Evolutionary conservation across 2,888 invertebrate genomes (phyloP).

Genomic region (Lamproptera curius): DNA sequence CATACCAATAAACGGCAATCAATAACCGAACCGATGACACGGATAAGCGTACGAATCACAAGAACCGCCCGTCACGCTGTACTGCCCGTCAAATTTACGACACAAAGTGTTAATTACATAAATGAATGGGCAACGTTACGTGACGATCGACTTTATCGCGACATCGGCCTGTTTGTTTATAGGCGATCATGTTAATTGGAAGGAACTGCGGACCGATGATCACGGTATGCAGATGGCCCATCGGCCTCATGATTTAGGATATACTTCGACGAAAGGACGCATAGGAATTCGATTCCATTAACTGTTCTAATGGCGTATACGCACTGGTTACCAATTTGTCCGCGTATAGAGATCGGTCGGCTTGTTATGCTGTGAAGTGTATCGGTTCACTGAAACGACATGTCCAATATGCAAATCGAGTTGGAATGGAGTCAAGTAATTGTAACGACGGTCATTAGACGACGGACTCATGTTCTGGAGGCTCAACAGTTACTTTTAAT

Average conservation of each 20-base stretch:
- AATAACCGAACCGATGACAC: slow-evolving; percentile 18
- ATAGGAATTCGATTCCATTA: slow-evolving; percentile 21
- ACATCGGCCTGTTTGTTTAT: slow-evolving; percentile 62
- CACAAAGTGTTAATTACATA: slow-evolving; percentile 62
- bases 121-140: slow-evolving; percentile 59
- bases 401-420: slow-evolving; percentile 16
- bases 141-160: slow-evolving; percentile 47
- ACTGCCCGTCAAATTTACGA: slow-evolving; percentile 56
- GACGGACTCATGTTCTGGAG: not conserved
- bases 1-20: slow-evolving; percentile 28
- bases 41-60: slow-evolving; percentile 37
- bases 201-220: slow-evolving; percentile 64
- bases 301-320: slow-evolving; percentile 20
- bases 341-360: slow-evolving; percentile 15
- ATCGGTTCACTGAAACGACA: slow-evolving; percentile 15
- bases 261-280: slow-evolving; percentile 18
- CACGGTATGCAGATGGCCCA: slow-evolving; percentile 28
- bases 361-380: slow-evolving; percentile 18
- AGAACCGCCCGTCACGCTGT: slow-evolving; percentile 49
- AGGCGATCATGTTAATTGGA: slow-evolving; percentile 61
- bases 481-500: too few species aligned
- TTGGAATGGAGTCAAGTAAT: slow-evolving; percentile 14
- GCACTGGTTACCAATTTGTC: slow-evolving; percentile 19
- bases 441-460: slow-evolving; percentile 11
- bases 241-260: slow-evolving; percentile 21